phyloP scores from a whole-genome alignment of 2,797 vertebrate species.

The Hybognathus amarus region DNA sequence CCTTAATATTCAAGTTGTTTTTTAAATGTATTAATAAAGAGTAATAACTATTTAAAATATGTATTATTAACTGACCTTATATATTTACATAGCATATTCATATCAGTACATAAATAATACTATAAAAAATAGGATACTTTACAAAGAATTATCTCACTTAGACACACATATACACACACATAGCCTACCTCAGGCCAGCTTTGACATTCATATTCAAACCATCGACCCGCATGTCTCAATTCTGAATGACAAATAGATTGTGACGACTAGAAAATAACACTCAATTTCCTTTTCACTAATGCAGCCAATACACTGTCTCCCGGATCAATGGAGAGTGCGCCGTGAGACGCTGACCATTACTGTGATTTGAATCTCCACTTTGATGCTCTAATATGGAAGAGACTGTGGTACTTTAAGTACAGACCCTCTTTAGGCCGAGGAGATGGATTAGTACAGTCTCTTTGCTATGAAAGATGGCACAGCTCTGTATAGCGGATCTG shows the following conservation, averaged over 20 bases:
- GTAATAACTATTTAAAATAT: background rate
- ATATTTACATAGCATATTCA: background rate
- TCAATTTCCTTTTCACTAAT: constrained; percentile 67
- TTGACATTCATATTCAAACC: constrained; percentile 55
- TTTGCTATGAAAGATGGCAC: constrained; percentile 52
- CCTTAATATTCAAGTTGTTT: background rate
- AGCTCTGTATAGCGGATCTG: constrained; percentile 44
- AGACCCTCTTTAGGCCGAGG: constrained; percentile 41
- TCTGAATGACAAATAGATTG: constrained; percentile 67
- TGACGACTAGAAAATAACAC: constrained; percentile 68
- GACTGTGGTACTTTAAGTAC: constrained; percentile 41
- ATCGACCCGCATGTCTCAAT: constrained; percentile 51
- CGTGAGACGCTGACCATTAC: constrained; percentile 66
- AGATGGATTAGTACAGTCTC: constrained; percentile 61
- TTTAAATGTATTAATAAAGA: background rate
- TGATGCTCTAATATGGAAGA: constrained; percentile 57
- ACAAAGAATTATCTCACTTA: background rate
- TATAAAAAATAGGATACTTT: background rate
- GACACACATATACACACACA: constrained; percentile 28
- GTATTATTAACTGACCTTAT: background rate
- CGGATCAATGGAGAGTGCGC: constrained; percentile 62
- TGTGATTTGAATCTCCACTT: constrained; percentile 63
- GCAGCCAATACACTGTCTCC: constrained; percentile 61
- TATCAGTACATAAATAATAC: background rate
- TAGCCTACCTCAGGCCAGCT: constrained; percentile 21